Percentiles rank a stretch among this genome's conserved stretches.
These are phyloP conservation scores for Aleiodes leptofemur DNA, from an alignment of 2,888 invertebrate genomes.

Conservation along the genomic window DNA sequence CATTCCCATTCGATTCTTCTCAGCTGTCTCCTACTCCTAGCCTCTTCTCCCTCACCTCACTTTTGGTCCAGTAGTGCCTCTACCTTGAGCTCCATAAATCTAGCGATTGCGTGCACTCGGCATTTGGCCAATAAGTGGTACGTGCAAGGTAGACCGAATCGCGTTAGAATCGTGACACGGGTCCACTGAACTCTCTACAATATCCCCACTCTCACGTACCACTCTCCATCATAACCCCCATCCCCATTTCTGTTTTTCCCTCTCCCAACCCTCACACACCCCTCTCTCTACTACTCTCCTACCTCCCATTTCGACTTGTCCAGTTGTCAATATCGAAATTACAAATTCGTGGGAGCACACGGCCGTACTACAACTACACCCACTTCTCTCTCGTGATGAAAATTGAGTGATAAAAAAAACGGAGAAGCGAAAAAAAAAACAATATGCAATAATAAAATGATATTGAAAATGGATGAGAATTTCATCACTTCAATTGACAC, in stretches of 20 bases:
- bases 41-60: conserved; percentile 4
- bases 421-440: conserved; percentile 5
- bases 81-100: conserved; percentile 63
- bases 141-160: conserved; percentile 55
- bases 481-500: conserved; percentile 16
- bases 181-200: conserved; percentile 63
- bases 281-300: background rate
- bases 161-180: conserved; percentile 40
- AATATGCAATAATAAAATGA: conserved; percentile 31
- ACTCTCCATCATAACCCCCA: conserved; percentile 30
- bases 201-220: conserved; percentile 55
- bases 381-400: background rate
- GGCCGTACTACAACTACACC: conserved; percentile 16
- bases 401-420: background rate
- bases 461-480: conserved; percentile 37
- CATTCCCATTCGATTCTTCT: conserved; percentile 51
- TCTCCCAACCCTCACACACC: conserved; percentile 11
- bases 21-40: conserved; percentile 34
- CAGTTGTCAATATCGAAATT: conserved; percentile 44
- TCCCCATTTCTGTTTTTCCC: conserved; percentile 23
- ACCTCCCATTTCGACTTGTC: conserved; percentile 55
- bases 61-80: conserved; percentile 37
- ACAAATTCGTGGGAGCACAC: conserved; percentile 39
- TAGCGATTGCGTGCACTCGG: conserved; percentile 64
- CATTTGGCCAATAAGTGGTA: conserved; percentile 66